Conservation (phyloP, 1,140 invertebrate genomes). For the Drosophila kepulauana region DNA sequence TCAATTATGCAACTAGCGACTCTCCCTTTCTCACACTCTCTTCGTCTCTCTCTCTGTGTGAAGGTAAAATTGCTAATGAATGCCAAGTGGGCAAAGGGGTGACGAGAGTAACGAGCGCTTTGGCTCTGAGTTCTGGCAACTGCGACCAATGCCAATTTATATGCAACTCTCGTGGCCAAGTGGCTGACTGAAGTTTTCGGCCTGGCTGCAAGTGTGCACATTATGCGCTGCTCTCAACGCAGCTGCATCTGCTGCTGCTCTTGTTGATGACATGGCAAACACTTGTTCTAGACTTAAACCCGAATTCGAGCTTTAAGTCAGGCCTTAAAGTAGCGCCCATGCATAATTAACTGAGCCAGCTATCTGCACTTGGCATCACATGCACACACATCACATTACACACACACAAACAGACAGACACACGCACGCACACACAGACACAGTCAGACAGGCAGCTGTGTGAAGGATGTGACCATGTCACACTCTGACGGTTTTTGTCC, state of each 20-base stretch:
- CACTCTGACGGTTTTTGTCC: conserved; percentile 77
- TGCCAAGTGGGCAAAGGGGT: conserved; percentile 65
- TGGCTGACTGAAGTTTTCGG: conserved; percentile 63
- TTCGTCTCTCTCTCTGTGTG: background rate
- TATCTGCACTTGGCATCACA: conserved; percentile 53
- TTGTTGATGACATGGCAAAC: conserved; percentile 61
- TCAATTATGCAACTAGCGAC: conserved; percentile 74
- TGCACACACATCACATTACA: conserved; percentile 50
- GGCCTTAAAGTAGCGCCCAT: conserved; percentile 64
- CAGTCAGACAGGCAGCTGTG: conserved; percentile 43
- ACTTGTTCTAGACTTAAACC: conserved; percentile 50
- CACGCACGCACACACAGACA: conserved; percentile 29
- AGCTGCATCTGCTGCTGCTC: conserved; percentile 1
- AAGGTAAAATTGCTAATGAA: conserved; percentile 77
- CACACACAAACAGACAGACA: conserved; percentile 29
- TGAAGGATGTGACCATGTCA: conserved; percentile 83
- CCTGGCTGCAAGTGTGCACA: conserved; percentile 61
- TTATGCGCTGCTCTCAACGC: conserved; percentile 44
- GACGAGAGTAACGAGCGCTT: conserved; percentile 24
- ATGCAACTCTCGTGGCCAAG: conserved; percentile 62
- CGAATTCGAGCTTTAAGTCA: conserved; percentile 59
- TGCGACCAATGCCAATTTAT: conserved; percentile 73
- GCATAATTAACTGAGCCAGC: conserved; percentile 75
- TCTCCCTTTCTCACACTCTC: conserved; percentile 10
- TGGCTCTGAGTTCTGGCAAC: conserved; percentile 16